These are phyloP conservation scores for Acanthurus leucopareius DNA, from an alignment of 2,797 vertebrate species.

Conservation along the genomic window DNA sequence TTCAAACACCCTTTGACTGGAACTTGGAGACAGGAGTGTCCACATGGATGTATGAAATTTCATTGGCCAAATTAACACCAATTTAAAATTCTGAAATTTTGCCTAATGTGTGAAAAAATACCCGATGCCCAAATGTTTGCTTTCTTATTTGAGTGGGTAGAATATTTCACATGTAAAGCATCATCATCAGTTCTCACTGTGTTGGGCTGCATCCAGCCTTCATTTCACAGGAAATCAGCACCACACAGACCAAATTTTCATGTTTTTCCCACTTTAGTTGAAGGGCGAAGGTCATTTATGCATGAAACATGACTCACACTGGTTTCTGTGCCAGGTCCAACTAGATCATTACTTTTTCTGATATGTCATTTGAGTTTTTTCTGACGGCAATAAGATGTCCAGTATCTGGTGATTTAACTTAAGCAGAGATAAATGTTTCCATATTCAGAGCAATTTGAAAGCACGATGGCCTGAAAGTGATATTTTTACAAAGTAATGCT, in stretches of 20 bases:
- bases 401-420: conserved; percentile 1
- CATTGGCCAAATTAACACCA: neutral
- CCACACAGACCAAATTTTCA: neutral
- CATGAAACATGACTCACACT: conserved; percentile 15
- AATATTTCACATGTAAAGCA: neutral
- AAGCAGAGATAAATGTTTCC: conserved; percentile 5
- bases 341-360: conserved; percentile 22
- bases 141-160: neutral
- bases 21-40: neutral
- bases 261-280: neutral
- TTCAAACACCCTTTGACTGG: neutral
- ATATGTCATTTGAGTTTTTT: conserved; percentile 27
- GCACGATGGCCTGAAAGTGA: conserved; percentile 13
- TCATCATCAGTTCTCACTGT: neutral
- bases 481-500: conserved; percentile 13
- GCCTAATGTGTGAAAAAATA: neutral
- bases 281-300: conserved; percentile 14
- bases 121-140: neutral
- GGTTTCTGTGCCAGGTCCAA: neutral
- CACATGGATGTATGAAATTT: neutral
- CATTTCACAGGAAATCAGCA: neutral
- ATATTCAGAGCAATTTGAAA: conserved; percentile 20
- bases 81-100: neutral
- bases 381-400: neutral
- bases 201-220: neutral